phyloP scores from a whole-genome alignment of 1,140 invertebrate species.

The Pseudachorutes palmiensis region DNA sequence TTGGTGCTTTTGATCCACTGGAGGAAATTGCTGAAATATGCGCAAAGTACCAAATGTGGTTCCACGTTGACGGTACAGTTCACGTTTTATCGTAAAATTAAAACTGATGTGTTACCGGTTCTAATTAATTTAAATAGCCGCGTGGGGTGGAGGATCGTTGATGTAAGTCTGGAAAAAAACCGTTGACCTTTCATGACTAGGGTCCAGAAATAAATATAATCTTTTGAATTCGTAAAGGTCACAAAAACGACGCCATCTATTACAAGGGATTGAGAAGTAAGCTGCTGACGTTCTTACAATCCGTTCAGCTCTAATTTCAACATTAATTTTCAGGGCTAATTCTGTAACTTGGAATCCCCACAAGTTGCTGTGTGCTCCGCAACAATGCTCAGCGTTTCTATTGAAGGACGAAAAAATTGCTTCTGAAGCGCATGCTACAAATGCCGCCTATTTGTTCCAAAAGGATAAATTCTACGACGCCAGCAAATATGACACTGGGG shows the following conservation, averaged over 20 bases:
- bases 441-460: conserved; percentile 84
- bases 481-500: conserved; percentile 72
- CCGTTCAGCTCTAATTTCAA: not conserved
- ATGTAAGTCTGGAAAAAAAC: conserved; percentile 47
- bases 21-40: conserved; percentile 70
- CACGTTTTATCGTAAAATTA: no score
- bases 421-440: conserved; percentile 26
- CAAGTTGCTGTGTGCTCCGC: conserved; percentile 76
- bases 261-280: conserved; percentile 60
- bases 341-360: conserved; percentile 93
- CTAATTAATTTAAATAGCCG: no score
- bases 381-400: conserved; percentile 82
- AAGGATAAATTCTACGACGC: conserved; percentile 95
- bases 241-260: conserved; percentile 61
- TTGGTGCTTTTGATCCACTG: conserved; percentile 85
- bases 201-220: not conserved
- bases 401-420: conserved; percentile 47
- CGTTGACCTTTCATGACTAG: not conserved
- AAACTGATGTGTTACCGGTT: no score
- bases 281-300: not conserved
- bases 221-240: conserved; percentile 39
- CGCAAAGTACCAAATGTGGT: conserved; percentile 73
- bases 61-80: conserved; percentile 94
- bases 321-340: conserved; percentile 58
- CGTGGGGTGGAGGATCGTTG: conserved; percentile 85